Conservation (phyloP, 2,888 invertebrate genomes). For the Diabrotica balteata region DNA sequence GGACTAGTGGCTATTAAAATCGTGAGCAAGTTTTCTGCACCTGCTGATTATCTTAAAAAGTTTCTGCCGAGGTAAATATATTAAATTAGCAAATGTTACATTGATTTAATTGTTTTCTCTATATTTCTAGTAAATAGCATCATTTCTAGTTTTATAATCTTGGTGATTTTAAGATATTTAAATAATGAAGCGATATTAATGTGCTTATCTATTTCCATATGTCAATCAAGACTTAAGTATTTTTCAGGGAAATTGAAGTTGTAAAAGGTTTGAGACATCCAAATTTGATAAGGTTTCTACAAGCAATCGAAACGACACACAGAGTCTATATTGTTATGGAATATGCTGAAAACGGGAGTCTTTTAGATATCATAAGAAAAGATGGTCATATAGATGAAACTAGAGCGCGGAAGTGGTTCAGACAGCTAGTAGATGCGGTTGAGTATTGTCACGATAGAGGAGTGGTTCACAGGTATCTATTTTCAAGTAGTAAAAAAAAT, state of each 20-base stretch:
- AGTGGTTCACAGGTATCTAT: conserved; percentile 76
- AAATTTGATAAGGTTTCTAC: conserved; percentile 80
- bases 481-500: too few relatives aligned
- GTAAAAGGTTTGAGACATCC: conserved; percentile 82
- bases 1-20: conserved; percentile 83
- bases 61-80: conserved; percentile 70
- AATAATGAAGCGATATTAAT: too few relatives aligned
- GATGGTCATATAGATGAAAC: conserved; percentile 75
- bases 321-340: conserved; percentile 88
- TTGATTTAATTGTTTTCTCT: too few relatives aligned
- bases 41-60: conserved; percentile 80
- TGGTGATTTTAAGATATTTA: too few relatives aligned
- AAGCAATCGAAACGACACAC: conserved; percentile 85
- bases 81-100: too few relatives aligned
- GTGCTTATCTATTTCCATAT: too few relatives aligned
- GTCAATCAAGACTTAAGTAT: too few relatives aligned
- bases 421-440: conserved; percentile 75
- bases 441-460: conserved; percentile 81
- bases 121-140: too few relatives aligned
- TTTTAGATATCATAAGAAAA: conserved; percentile 77
- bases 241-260: conserved; percentile 73
- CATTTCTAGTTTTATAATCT: too few relatives aligned
- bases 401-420: conserved; percentile 74
- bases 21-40: conserved; percentile 82
- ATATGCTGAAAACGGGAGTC: conserved; percentile 80